Conservation (phyloP, 2,797 vertebrate species). For the Cichlasoma orientale region DNA sequence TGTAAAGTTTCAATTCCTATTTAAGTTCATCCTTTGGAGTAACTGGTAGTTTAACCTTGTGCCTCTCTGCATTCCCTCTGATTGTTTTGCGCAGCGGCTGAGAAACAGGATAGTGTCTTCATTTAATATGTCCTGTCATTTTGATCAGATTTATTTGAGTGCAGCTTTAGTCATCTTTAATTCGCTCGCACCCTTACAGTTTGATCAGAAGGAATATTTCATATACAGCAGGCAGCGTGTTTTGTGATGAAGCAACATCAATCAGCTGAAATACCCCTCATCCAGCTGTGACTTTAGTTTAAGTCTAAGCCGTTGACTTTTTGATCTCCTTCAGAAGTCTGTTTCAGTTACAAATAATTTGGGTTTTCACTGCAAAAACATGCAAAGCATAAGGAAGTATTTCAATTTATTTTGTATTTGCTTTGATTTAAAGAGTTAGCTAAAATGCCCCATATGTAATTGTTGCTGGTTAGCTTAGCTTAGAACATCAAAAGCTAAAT, state of each 20-base stretch:
- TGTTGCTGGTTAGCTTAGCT: not conserved
- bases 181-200: slow-evolving; percentile 34
- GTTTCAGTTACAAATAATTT: slow-evolving; percentile 1
- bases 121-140: slow-evolving; percentile 39
- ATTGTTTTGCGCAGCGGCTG: slow-evolving; percentile 65
- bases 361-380: not conserved
- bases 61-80: slow-evolving; percentile 23
- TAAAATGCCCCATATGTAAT: not conserved
- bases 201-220: slow-evolving; percentile 39
- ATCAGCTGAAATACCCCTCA: not conserved
- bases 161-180: slow-evolving; percentile 46
- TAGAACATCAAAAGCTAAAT: not conserved
- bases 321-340: not conserved
- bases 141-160: slow-evolving; percentile 60
- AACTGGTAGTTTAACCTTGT: slow-evolving; percentile 14
- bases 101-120: slow-evolving; percentile 40
- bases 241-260: slow-evolving; percentile 9
- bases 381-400: not conserved
- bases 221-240: not conserved
- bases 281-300: not conserved
- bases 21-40: slow-evolving; percentile 2
- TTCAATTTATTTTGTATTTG: not conserved
- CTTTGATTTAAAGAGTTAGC: not conserved
- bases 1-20: not conserved
- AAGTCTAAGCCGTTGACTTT: not conserved